A percentile compares a stretch with the other conserved stretches of the same genome.
These are phyloP conservation scores for Hypanus sabinus DNA, from an alignment of 2,113 vertebrate genomes.

Conservation along the genomic window DNA sequence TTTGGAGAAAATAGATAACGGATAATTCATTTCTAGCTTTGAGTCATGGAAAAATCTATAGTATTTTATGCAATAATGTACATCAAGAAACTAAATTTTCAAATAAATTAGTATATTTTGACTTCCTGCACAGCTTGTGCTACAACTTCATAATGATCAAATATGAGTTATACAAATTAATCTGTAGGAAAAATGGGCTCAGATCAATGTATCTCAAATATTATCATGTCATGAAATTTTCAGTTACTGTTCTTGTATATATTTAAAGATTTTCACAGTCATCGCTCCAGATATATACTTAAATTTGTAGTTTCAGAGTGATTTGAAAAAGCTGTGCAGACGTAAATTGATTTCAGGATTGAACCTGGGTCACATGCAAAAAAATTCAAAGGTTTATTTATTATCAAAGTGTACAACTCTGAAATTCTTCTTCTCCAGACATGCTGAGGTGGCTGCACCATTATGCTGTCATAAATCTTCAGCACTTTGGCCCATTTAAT, in stretches of 20 bases:
- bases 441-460: no score
- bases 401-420: no score
- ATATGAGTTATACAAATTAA: background rate
- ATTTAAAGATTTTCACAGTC: background rate
- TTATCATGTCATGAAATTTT: background rate
- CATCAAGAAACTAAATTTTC: slow-evolving; percentile 40
- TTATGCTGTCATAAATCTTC: no score
- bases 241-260: background rate
- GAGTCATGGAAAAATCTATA: slow-evolving; percentile 43
- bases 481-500: no score
- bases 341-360: no score
- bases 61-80: slow-evolving; percentile 48
- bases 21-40: background rate
- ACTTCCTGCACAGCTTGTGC: background rate
- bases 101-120: background rate
- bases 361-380: no score
- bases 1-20: background rate
- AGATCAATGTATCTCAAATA: background rate
- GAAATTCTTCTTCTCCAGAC: no score
- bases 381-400: no score
- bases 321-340: background rate
- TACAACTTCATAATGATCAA: background rate
- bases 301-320: background rate
- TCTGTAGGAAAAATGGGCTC: background rate
- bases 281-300: background rate